Conservation (phyloP, 2,888 invertebrate genomes). For the Clivina fossor region DNA sequence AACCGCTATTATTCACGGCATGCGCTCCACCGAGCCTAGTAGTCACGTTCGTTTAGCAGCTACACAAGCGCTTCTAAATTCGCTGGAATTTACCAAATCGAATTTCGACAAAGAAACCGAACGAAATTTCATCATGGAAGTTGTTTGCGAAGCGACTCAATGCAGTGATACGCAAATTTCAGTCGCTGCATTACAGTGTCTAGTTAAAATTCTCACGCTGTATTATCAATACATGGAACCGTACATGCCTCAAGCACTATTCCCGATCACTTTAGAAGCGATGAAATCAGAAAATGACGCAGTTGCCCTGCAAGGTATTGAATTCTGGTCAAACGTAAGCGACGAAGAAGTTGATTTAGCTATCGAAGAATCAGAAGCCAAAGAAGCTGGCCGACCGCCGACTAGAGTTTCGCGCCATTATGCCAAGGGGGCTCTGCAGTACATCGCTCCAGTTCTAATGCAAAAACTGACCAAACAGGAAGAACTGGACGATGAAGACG, state of each 20-base stretch:
- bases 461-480: conserved; percentile 95
- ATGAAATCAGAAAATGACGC: conserved; percentile 98
- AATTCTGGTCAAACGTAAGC: conserved; percentile 99
- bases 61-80: conserved; percentile 94
- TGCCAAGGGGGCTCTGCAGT: conserved; percentile 97
- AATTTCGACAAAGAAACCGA: conserved; percentile 98
- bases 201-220: conserved; percentile 95
- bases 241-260: conserved; percentile 97
- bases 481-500: conserved; percentile 96
- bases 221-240: conserved; percentile 99
- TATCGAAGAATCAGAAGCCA: conserved; percentile 92
- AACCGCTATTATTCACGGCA: conserved; percentile 98
- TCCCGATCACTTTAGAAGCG: conserved; percentile 96
- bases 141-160: conserved; percentile 98
- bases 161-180: conserved; percentile 86
- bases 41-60: conserved; percentile 95
- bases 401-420: conserved; percentile 91
- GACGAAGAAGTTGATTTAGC: conserved; percentile 98
- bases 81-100: conserved; percentile 96
- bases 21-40: conserved; percentile 92
- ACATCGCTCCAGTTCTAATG: conserved; percentile 90
- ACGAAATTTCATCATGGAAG: conserved; percentile 98
- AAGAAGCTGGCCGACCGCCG: conserved; percentile 92
- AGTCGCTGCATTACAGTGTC: conserved; percentile 96
- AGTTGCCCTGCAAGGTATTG: conserved; percentile 96